These are phyloP conservation scores for Allacma fusca DNA, from an alignment of 2,888 invertebrate genomes.

Conservation along the genomic window DNA sequence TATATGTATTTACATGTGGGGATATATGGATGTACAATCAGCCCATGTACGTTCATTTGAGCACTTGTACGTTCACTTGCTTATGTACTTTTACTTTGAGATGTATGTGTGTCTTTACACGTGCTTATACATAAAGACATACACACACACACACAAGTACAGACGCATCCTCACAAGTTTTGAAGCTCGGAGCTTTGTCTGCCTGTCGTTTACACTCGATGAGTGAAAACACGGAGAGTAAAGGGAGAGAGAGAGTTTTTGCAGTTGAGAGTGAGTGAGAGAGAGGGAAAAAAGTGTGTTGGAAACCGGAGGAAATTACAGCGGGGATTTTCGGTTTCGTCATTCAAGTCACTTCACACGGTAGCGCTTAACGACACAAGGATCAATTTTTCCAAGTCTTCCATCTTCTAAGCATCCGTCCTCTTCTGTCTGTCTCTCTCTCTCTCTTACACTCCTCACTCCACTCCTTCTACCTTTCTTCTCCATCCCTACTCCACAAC, in stretches of 20 bases:
- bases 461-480: background rate
- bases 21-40: too few relatives aligned
- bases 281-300: background rate
- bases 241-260: background rate
- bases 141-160: background rate
- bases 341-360: slow-evolving; percentile 22
- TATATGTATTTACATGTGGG: too few relatives aligned
- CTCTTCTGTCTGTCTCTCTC: background rate
- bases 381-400: slow-evolving; percentile 20
- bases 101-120: too few relatives aligned
- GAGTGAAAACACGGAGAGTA: background rate
- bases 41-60: too few relatives aligned
- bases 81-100: too few relatives aligned
- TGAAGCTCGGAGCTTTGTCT: background rate
- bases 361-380: slow-evolving; percentile 8
- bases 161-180: background rate
- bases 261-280: background rate
- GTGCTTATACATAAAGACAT: too few relatives aligned
- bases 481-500: background rate
- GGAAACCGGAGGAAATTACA: slow-evolving; percentile 8
- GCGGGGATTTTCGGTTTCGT: slow-evolving; percentile 20
- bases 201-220: slow-evolving; percentile 21
- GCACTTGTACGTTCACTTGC: too few relatives aligned
- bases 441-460: background rate
- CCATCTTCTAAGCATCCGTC: slow-evolving; percentile 4